A percentile compares a stretch with the other conserved stretches of the same genome.
Conservation (phyloP, 2,113 vertebrate species). For the Coturnix japonica region DNA sequence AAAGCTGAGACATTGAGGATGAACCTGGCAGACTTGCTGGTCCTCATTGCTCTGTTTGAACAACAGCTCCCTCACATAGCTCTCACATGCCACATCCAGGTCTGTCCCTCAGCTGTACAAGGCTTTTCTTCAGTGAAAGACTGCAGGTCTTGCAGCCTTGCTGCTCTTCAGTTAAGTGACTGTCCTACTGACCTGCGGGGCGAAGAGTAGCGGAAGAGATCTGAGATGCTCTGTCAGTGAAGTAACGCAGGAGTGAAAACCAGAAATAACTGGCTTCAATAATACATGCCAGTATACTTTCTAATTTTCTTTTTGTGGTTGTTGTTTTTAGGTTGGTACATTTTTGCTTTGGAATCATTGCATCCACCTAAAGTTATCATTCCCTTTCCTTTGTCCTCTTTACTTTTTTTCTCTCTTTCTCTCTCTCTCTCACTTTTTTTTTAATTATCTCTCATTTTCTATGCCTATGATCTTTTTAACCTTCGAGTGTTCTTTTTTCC, state of each 20-base stretch:
- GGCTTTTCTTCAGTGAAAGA: neutral
- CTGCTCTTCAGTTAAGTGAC: neutral
- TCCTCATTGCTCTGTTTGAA: neutral
- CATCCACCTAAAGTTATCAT: neutral
- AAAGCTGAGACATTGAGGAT: neutral
- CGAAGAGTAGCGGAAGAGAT: neutral
- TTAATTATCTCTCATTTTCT: neutral
- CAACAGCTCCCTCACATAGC: neutral
- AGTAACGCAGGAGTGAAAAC: neutral
- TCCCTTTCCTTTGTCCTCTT: neutral
- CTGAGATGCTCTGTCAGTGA: neutral
- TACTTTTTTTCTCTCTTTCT: neutral
- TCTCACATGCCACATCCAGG: neutral
- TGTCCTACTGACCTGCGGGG: neutral
- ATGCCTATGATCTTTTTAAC: neutral
- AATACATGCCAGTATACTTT: neutral
- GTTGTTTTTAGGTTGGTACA: neutral
- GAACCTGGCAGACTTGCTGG: accelerated
- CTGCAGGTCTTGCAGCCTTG: neutral
- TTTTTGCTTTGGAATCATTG: neutral
- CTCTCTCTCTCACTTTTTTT: neutral
- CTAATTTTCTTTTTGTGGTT: neutral
- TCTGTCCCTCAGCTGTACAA: neutral
- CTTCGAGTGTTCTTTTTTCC: neutral
- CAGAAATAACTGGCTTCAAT: neutral